Evolutionary conservation across 2,113 vertebrate species (phyloP).

Genomic region (Gymnobelideus leadbeateri): DNA sequence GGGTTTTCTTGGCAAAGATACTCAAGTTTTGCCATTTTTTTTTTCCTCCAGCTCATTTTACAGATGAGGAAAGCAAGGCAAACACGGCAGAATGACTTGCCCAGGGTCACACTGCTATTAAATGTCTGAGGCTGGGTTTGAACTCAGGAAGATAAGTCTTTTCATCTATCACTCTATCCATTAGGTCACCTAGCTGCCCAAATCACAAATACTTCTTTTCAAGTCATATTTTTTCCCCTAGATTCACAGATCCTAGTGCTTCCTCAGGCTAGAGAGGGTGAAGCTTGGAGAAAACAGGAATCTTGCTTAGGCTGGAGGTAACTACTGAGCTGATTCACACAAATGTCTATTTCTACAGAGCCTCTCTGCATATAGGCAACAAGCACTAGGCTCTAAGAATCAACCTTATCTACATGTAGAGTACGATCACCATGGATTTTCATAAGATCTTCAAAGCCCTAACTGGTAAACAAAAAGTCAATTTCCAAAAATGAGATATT

Average conservation of each 20-base stretch:
- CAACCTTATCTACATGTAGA: neutral
- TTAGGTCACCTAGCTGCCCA: neutral
- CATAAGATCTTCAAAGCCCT: neutral
- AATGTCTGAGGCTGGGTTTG: too few relatives aligned
- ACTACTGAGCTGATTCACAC: neutral
- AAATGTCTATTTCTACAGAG: neutral
- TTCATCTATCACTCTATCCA: neutral
- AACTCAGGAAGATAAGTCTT: neutral
- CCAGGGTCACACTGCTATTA: neutral
- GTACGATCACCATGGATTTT: neutral
- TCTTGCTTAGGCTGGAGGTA: neutral
- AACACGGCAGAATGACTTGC: neutral
- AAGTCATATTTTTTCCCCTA: accelerated
- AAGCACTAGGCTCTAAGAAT: neutral
- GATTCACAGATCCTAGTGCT: too few relatives aligned
- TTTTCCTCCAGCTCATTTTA: neutral
- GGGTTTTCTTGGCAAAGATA: neutral
- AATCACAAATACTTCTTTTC: neutral
- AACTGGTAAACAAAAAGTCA: neutral
- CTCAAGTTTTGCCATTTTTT: neutral
- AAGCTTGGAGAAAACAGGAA: neutral
- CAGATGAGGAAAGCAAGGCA: neutral
- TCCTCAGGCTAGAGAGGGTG: accelerated
- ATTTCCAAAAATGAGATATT: neutral
- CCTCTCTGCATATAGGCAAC: neutral